Base-by-base conservation (phyloP, 2,797 vertebrate species). In the Cyprinella venusta region DNA sequence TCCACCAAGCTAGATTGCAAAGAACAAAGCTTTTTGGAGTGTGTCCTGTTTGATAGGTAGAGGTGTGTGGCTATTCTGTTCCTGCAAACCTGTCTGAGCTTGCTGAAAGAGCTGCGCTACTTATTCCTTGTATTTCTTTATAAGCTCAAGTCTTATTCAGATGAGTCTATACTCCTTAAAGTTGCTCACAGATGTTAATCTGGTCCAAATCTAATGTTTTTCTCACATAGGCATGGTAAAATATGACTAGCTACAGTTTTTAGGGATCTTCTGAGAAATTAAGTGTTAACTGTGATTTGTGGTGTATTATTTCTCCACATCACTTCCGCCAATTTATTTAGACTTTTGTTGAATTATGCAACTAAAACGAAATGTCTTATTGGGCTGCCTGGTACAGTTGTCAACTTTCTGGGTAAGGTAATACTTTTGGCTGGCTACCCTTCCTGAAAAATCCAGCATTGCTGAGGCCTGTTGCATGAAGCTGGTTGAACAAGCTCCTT, bases 61-160 rank as follows among this genome's bases (percentile, higher is more conserved):
- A 87, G 84, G 74, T 83, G 78, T 85, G 69, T 30, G 40, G 10
- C 45, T 6, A 7, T 1, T 21, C 40, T 21, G n/a, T 75, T 54
- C 21, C 69, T 59, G 33, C 30, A 68, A 68, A 79, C 81, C 65
- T 84, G 85, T 63, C 84, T 48, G 59, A 85, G 50, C 87, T 81
- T 82, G 84, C 80, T 72, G 56, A 59, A 61, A 79, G 65, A 48
- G 42, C 67, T 63, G 8, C 45, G n/a, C 85, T 76, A 82, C 61
- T 77, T 85, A 59, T 80, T 26, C 26, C 30, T 59, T 18, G 19
- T 15, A 1, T 61, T 61, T 40, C 33, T 13, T 40, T 5, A 36
- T 24, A 40, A n/a, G n/a, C n/a, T n/a, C n/a, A n/a, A 40, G 36
- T 36, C 7, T 54, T 19, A 42, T 61, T 76, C 4, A 61, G 9